Percentiles rank a stretch among this genome's conserved stretches.
phyloP scores from a whole-genome alignment of 2,888 invertebrate species.

The Cataglyphis livida region DNA sequence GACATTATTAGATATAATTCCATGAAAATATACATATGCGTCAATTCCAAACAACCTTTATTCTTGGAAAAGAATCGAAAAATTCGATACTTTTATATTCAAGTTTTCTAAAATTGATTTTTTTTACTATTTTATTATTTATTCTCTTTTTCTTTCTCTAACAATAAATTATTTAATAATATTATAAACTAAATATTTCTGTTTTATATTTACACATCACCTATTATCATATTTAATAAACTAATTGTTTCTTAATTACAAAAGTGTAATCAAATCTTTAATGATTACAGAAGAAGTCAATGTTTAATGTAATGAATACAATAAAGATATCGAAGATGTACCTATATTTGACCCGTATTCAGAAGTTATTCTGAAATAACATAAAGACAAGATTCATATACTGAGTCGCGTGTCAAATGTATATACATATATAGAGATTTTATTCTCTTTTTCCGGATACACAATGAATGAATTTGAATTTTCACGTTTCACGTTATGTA shows the following conservation, averaged over 20 bases:
- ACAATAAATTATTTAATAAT: not conserved
- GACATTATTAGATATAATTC: not conserved
- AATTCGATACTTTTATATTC: slow-evolving; percentile 1
- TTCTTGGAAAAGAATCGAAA: not conserved
- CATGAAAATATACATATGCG: not conserved
- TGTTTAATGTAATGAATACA: not conserved
- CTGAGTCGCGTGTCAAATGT: slow-evolving; percentile 1
- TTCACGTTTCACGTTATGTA: slow-evolving; percentile 12
- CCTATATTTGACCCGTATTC: slow-evolving; percentile 1
- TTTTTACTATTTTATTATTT: not conserved
- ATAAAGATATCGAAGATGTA: not conserved
- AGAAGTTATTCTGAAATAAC: not conserved
- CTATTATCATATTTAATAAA: not conserved
- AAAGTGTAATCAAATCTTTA: not conserved
- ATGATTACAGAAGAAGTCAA: not conserved
- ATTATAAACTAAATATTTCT: not conserved
- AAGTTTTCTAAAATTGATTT: not conserved
- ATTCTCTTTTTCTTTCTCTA: not conserved
- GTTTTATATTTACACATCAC: not conserved
- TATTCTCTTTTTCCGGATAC: not conserved
- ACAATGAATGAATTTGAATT: slow-evolving; percentile 13
- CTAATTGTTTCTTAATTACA: not conserved
- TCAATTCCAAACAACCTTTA: not conserved
- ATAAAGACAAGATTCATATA: slow-evolving; percentile 2
- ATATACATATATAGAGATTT: slow-evolving; percentile 4